Percentiles rank a stretch among this genome's conserved stretches.
Evolutionary conservation across 2,888 invertebrate genomes (phyloP).

Genomic region (Podabrus alpinus): DNA sequence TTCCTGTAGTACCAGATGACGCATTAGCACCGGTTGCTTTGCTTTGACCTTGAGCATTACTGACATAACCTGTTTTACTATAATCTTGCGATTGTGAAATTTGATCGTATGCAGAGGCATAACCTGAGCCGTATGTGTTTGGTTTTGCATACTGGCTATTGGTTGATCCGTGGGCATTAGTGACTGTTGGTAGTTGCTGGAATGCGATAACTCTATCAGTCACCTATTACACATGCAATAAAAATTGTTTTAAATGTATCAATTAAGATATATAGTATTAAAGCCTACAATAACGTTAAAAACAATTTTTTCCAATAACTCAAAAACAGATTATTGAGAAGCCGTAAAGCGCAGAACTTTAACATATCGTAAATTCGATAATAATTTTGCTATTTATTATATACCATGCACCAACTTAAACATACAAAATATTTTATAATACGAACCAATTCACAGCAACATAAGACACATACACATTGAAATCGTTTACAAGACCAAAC

Average conservation of each 20-base stretch:
- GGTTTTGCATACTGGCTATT: constrained; percentile 73
- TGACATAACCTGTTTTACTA: constrained; percentile 59
- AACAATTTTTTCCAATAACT: constrained; percentile 4
- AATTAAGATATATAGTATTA: constrained; percentile 1
- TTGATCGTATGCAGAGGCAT: constrained; percentile 69
- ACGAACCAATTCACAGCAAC: neutral
- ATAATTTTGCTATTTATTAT: neutral
- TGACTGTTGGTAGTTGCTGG: constrained; percentile 72
- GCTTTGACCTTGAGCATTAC: constrained; percentile 56
- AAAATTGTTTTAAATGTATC: constrained; percentile 13
- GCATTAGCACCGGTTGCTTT: constrained; percentile 52
- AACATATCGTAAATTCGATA: neutral
- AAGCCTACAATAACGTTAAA: constrained; percentile 5
- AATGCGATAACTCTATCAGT: constrained; percentile 31
- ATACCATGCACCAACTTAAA: neutral
- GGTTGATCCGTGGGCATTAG: constrained; percentile 71
- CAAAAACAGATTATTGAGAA: neutral
- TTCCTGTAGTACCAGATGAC: constrained; percentile 56
- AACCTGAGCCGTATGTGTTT: constrained; percentile 61
- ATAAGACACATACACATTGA: neutral
- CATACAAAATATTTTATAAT: neutral
- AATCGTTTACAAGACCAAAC: neutral
- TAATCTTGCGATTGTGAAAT: constrained; percentile 58
- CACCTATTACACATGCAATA: constrained; percentile 26
- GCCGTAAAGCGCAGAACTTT: neutral